phyloP scores from a whole-genome alignment of 2,888 invertebrate species.

The Eilema depressum region DNA sequence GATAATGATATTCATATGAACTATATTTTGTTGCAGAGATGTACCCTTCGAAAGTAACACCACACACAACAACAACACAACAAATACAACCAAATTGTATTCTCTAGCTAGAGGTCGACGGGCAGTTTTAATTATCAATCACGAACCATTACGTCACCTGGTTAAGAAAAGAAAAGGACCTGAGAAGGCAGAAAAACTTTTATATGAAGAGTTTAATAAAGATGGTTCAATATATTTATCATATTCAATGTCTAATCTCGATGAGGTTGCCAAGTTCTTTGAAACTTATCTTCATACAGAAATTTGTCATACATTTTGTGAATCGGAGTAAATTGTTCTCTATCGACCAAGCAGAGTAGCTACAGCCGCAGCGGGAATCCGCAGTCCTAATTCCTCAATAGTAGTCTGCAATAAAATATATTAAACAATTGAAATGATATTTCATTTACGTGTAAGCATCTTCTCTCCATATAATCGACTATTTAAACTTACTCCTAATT shows the following conservation, averaged over 20 bases:
- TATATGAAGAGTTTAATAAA: slow-evolving; percentile 63
- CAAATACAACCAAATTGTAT: not conserved
- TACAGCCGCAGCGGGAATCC: slow-evolving; percentile 49
- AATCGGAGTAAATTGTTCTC: not conserved
- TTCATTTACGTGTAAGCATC: not conserved
- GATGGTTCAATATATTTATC: slow-evolving; percentile 48
- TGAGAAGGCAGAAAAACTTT: slow-evolving; percentile 45
- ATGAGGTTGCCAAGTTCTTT: slow-evolving; percentile 67
- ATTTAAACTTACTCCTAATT: not conserved
- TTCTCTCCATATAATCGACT: not conserved
- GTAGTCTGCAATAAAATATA: slow-evolving; percentile 56
- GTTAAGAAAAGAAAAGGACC: not conserved
- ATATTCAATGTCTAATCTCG: slow-evolving; percentile 61
- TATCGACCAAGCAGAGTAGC: slow-evolving; percentile 63
- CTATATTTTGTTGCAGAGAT: slow-evolving; percentile 1
- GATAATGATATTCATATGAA: no score
- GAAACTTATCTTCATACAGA: slow-evolving; percentile 57
- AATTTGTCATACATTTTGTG: slow-evolving; percentile 59
- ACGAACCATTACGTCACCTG: slow-evolving; percentile 16
- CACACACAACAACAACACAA: no score
- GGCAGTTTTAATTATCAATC: slow-evolving; percentile 55
- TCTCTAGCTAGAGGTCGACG: slow-evolving; percentile 16
- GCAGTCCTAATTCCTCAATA: slow-evolving; percentile 23
- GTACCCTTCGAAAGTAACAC: not conserved
- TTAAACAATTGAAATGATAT: not conserved